phyloP scores from a whole-genome alignment of 2,113 vertebrate species.

The Ailurus styani region DNA sequence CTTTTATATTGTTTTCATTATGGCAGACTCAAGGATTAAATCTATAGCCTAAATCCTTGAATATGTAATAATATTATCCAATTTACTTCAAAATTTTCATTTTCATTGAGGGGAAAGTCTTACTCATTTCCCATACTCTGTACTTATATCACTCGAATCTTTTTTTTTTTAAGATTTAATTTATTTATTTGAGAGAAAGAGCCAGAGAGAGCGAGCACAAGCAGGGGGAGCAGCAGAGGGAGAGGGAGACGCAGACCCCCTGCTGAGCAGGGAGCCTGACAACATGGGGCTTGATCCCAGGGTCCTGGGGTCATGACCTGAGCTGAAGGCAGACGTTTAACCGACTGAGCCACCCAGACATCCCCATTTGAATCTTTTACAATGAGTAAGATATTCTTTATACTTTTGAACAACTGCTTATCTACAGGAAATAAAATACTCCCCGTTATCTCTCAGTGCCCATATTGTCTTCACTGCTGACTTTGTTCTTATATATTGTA shows the following conservation, averaged over 20 bases:
- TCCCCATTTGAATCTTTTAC: background rate
- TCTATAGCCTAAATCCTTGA: background rate
- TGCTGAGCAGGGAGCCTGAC: too few relatives aligned
- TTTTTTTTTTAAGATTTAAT: background rate
- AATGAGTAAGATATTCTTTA: background rate
- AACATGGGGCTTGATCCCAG: too few relatives aligned
- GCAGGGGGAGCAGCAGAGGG: too few relatives aligned
- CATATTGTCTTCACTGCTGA: background rate
- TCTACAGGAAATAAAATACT: background rate
- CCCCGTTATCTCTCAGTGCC: background rate
- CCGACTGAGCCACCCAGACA: background rate
- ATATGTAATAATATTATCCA: conserved; percentile 1
- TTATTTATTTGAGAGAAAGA: too few relatives aligned
- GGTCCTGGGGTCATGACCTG: too few relatives aligned
- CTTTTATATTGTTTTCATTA: background rate
- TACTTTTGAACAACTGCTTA: background rate
- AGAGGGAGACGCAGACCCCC: too few relatives aligned
- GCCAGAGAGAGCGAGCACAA: too few relatives aligned
- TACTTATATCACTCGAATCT: background rate
- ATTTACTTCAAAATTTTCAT: background rate
- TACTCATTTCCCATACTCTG: background rate
- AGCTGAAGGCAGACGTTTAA: background rate
- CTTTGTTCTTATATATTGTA: background rate
- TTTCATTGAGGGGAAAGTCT: background rate
- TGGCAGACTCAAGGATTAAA: background rate